Conservation (phyloP, 2,113 vertebrate species). For the Python bivittatus region DNA sequence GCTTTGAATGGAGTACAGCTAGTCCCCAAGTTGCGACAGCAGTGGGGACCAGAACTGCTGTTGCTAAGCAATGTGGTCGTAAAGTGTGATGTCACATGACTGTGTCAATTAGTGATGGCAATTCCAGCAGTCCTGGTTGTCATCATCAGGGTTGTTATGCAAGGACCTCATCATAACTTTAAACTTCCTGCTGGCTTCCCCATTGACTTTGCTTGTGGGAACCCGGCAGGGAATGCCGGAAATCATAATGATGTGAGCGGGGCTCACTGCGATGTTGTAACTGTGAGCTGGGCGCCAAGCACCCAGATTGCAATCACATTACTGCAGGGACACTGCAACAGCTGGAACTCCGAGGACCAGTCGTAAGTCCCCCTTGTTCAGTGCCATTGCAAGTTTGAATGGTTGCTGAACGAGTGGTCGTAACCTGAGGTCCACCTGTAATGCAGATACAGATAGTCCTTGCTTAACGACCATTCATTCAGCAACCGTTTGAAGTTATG, state of each 20-base stretch:
- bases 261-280: neutral
- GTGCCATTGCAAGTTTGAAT: neutral
- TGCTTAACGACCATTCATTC: no score
- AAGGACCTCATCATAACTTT: neutral
- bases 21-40: neutral
- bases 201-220: neutral
- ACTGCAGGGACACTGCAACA: neutral
- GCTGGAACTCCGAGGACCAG: neutral
- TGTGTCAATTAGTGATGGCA: neutral
- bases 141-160: neutral
- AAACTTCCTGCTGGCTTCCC: neutral
- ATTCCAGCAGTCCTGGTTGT: neutral
- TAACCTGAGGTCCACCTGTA: neutral
- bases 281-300: neutral
- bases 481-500: no score
- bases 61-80: neutral
- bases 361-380: neutral
- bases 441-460: no score
- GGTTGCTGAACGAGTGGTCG: neutral
- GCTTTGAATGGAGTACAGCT: neutral
- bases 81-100: neutral
- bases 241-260: neutral
- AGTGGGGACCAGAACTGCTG: neutral
- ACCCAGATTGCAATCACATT: neutral
- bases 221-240: neutral